Evolutionary conservation across 1,140 invertebrate genomes (phyloP), one percentile per base, ranked within the genome.

Genomic region (Halesus radiatus): DNA sequence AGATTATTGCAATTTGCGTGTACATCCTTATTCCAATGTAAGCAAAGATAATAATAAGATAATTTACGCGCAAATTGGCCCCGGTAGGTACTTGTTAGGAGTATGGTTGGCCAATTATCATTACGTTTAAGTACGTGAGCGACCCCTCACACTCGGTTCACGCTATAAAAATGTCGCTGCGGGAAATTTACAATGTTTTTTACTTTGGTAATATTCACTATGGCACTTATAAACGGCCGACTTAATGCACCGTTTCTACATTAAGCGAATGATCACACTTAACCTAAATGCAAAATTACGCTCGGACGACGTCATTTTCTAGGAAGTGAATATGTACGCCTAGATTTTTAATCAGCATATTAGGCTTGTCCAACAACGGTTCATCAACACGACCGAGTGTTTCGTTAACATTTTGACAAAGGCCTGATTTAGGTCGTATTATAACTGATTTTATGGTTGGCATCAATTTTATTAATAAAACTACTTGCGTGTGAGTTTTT

Each of bases 271-370:
- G 53, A 50, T 16, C 29, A 53, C 60, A 80, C 58, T 76, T 75
- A 76, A 80, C 72, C 73, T 53, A 80, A 76, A 68, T 76, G 79
- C 79, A 37, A 76, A 80, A 68, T 75, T 20, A 76, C 37, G 22
- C 66, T 15, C 16, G 22, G 62, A 3, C 29, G 22, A 66, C 56
- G 62, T 66, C 62, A 66, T 66, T 29, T 66, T 66, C 62, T 66
- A 66, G 62, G 62, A 66, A 66, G 62, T 13, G 62, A 29, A 29
- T 32, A 23, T 8, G 56, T 60, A 60, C 29, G 62, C 62, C 62
- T 26, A 5, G 62, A 26, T 32, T 66, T 29, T 66, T 66, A 66
- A 66, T 66, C 22, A 66, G 56, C 20, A 22, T 60, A 60, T 60
- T 60, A 60, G 10, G 3, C 56, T n/a, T 5, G 10, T 3, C 26